These are phyloP conservation scores for Catostomus latipinnis DNA, from an alignment of 2,797 vertebrate genomes.

Conservation along the genomic window DNA sequence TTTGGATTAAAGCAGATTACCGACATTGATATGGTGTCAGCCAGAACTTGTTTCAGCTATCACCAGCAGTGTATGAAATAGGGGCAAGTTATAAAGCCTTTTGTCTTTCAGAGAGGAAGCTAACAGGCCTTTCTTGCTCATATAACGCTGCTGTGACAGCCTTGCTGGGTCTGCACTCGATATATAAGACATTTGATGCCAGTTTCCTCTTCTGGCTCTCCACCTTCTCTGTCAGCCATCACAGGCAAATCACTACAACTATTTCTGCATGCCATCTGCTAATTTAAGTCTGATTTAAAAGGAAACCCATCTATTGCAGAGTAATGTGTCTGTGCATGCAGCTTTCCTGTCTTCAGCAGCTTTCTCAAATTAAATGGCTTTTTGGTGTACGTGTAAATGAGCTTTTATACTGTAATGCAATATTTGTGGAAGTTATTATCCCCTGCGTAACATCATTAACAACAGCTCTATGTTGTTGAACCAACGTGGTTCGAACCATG, in stretches of 20 bases:
- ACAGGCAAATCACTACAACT: conserved; percentile 43
- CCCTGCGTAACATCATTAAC: too few species aligned
- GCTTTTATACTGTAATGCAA: too few species aligned
- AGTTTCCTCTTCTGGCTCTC: conserved; percentile 47
- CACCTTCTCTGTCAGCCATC: conserved; percentile 52
- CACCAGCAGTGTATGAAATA: background rate
- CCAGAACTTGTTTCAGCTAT: background rate
- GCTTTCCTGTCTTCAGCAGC: too few species aligned
- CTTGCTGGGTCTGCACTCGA: conserved; percentile 43
- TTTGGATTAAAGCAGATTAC: background rate
- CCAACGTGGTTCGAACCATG: too few species aligned
- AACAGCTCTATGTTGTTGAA: too few species aligned
- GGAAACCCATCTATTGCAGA: too few species aligned
- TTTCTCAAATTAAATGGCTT: too few species aligned
- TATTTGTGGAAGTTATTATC: too few species aligned
- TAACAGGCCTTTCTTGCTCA: conserved; percentile 30
- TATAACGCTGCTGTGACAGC: conserved; percentile 45
- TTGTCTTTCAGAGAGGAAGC: conserved; percentile 25
- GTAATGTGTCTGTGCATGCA: too few species aligned
- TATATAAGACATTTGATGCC: conserved; percentile 51
- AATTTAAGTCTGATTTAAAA: background rate
- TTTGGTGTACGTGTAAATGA: too few species aligned
- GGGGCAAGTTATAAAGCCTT: conserved; percentile 14
- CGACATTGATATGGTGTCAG: background rate
- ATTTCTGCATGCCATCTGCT: conserved; percentile 58